Evolutionary conservation across 2,888 invertebrate species (phyloP).

Genomic region (Limnephilus marmoratus): DNA sequence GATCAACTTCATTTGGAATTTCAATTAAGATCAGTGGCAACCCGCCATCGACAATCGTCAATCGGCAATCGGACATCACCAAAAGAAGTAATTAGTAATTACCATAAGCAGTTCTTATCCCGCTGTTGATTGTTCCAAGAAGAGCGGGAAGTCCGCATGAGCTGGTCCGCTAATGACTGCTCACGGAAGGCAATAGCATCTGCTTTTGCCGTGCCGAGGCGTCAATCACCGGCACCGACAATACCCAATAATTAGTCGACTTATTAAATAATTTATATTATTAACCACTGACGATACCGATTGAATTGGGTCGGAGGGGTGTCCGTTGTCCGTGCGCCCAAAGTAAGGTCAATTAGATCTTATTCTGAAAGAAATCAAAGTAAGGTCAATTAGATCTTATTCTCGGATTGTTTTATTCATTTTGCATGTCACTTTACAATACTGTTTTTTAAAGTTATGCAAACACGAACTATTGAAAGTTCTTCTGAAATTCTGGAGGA

Average conservation of each 20-base stretch:
- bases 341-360: neutral
- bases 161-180: neutral
- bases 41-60: neutral
- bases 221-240: conserved; percentile 8
- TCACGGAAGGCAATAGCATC: neutral
- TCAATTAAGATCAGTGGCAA: neutral
- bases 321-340: neutral
- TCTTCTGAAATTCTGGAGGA: no score
- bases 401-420: no score
- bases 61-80: neutral
- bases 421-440: no score
- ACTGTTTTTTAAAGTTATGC: no score
- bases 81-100: neutral
- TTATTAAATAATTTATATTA: neutral
- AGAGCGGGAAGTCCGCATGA: conserved; percentile 11
- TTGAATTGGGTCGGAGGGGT: neutral
- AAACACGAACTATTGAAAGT: no score
- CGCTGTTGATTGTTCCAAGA: conserved; percentile 12
- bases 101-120: neutral
- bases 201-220: neutral
- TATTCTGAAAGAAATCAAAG: neutral
- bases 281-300: neutral
- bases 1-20: neutral
- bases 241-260: neutral
- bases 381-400: no score